These are phyloP conservation scores for Argyrosomus regius DNA, from an alignment of 2,797 vertebrate species.

Conservation along the genomic window DNA sequence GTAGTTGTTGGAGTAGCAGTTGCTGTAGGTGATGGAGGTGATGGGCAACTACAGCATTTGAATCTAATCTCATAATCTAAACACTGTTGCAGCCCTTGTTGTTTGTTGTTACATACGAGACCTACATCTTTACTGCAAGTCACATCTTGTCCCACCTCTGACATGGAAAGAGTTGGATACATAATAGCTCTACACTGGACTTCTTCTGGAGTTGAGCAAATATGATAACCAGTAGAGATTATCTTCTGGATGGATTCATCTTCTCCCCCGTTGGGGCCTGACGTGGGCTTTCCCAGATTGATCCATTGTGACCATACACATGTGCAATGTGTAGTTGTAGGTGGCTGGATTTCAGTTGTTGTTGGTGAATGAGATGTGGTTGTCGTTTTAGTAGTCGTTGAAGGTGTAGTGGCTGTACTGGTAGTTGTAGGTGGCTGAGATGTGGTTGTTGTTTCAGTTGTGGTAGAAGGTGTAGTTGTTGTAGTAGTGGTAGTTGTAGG, in stretches of 20 bases:
- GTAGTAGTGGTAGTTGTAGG: not conserved
- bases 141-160: not conserved
- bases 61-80: constrained; percentile 28
- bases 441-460: not conserved
- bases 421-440: not conserved
- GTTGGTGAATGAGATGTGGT: too few relatives aligned
- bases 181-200: constrained; percentile 42
- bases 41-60: not conserved
- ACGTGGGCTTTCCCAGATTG: too few relatives aligned
- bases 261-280: too few relatives aligned
- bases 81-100: not conserved
- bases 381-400: too few relatives aligned
- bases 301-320: too few relatives aligned
- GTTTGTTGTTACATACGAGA: not conserved
- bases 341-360: too few relatives aligned
- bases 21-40: not conserved
- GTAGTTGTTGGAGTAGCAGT: not conserved
- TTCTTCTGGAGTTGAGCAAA: constrained; percentile 25
- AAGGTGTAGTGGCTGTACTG: too few relatives aligned
- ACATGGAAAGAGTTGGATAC: constrained; percentile 7
- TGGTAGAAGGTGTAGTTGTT: not conserved
- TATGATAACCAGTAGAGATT: not conserved
- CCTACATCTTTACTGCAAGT: not conserved
- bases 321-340: too few relatives aligned
- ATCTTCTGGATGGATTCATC: too few relatives aligned